These are phyloP conservation scores for Corticium candelabrum DNA, from an alignment of 37 sponge, comb jelly and placozoan genomes.

Conservation along the genomic window DNA sequence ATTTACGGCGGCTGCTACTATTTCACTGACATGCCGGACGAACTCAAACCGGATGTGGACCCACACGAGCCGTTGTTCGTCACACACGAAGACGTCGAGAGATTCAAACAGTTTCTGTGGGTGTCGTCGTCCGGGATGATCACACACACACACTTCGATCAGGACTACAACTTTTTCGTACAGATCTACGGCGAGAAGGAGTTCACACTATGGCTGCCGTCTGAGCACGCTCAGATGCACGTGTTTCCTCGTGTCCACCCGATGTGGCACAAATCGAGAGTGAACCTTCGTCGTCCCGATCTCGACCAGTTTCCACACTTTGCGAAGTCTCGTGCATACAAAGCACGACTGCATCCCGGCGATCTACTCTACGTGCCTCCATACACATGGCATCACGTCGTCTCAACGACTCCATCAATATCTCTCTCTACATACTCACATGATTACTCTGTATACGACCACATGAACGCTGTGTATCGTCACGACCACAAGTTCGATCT, in stretches of 20 bases:
- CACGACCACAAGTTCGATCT: constrained; percentile 93
- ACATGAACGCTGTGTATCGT: constrained; percentile 80
- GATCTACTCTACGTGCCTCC: constrained; percentile 76
- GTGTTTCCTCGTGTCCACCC: constrained; percentile 78
- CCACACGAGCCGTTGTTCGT: constrained; percentile 38
- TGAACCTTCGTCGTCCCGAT: constrained; percentile 53
- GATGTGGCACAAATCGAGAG: constrained; percentile 86
- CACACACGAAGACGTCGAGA: constrained; percentile 33
- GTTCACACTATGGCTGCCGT: constrained; percentile 73
- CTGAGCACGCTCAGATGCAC: constrained; percentile 63
- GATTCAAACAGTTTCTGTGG: constrained; percentile 72
- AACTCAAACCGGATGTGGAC: constrained; percentile 32
- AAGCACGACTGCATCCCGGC: constrained; percentile 67
- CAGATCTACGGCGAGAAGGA: constrained; percentile 66
- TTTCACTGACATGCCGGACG: constrained; percentile 42
- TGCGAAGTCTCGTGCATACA: constrained; percentile 38
- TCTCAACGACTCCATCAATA: constrained; percentile 68
- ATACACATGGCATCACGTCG: constrained; percentile 90
- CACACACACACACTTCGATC: constrained; percentile 84
- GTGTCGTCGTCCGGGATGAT: constrained; percentile 81
- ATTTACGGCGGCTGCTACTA: constrained; percentile 63
- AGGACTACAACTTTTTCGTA: constrained; percentile 79
- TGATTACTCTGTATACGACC: constrained; percentile 68
- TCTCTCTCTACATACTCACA: constrained; percentile 92
- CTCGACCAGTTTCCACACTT: constrained; percentile 37